phyloP scores from a whole-genome alignment of 2,113 vertebrate species.

The Coryphaenoides rupestris region DNA sequence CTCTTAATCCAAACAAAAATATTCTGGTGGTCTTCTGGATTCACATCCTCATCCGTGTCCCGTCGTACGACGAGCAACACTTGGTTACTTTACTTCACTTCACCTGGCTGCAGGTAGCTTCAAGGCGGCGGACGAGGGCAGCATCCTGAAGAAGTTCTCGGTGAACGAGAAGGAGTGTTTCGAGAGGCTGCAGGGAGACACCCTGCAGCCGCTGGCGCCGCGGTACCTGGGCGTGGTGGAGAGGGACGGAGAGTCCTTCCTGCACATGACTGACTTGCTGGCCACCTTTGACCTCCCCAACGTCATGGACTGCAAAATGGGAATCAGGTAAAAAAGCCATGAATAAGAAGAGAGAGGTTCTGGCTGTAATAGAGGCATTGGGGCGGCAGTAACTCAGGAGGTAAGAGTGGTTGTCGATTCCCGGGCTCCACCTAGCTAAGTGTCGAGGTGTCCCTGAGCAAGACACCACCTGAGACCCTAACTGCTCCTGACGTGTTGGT shows the following conservation, averaged over 20 bases:
- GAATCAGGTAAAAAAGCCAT: conserved; percentile 82
- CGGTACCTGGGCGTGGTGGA: conserved; percentile 86
- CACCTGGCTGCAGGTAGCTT: conserved; percentile 81
- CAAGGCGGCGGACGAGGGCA: conserved; percentile 89
- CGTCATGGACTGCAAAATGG: conserved; percentile 99
- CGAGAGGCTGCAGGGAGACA: conserved; percentile 79
- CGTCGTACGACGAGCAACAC: too few species aligned
- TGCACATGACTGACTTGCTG: conserved; percentile 90
- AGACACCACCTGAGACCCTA: too few species aligned
- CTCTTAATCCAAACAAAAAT: too few species aligned
- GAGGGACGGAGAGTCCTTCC: conserved; percentile 87
- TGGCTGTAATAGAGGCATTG: too few species aligned
- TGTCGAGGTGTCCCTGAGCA: too few species aligned
- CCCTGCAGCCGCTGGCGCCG: conserved; percentile 80
- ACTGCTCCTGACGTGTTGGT: too few species aligned
- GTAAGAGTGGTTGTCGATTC: too few species aligned
- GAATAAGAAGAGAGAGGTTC: too few species aligned
- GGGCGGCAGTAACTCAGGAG: too few species aligned
- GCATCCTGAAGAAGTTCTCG: conserved; percentile 90
- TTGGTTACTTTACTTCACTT: not conserved
- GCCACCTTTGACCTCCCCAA: conserved; percentile 85
- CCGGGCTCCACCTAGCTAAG: too few species aligned
- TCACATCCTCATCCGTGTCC: too few species aligned
- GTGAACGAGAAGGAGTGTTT: conserved; percentile 92
- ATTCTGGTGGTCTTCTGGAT: too few species aligned